Percentiles rank a stretch among this genome's conserved stretches.
phyloP scores from a whole-genome alignment of 2,797 vertebrate genomes.

The Okamejei kenojei region DNA sequence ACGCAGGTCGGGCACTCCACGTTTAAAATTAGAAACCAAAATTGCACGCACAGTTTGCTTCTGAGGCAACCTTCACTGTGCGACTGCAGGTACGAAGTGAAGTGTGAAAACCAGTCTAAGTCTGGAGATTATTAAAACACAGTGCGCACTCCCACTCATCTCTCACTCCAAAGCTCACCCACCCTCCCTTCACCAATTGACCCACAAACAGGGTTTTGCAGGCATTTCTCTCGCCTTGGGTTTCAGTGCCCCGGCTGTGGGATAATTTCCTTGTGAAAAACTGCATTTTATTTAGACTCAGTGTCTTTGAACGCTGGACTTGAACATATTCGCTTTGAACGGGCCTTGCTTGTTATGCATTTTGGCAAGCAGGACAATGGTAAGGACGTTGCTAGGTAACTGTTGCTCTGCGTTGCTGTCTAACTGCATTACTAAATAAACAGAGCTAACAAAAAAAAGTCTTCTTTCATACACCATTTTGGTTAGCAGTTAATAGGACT shows the following conservation, averaged over 20 bases:
- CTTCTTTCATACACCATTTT: conserved; percentile 20
- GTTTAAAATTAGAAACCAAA: conserved; percentile 9
- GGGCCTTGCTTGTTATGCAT: conserved; percentile 41
- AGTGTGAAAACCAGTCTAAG: background rate
- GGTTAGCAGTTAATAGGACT: conserved; percentile 9
- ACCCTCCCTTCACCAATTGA: background rate
- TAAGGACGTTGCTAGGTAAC: conserved; percentile 71
- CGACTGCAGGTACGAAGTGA: background rate
- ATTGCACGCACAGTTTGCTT: background rate
- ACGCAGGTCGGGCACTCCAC: background rate
- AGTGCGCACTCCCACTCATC: background rate
- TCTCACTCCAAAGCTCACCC: background rate
- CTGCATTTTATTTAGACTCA: conserved; percentile 26
- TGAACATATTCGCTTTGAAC: conserved; percentile 39
- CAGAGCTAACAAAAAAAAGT: conserved; percentile 44
- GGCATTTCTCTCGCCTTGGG: background rate
- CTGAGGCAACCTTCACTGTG: background rate
- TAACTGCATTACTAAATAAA: conserved; percentile 50
- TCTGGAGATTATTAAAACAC: background rate
- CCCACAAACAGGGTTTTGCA: background rate
- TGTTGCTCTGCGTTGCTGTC: conserved; percentile 64
- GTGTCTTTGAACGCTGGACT: conserved; percentile 39
- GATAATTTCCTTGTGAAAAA: background rate
- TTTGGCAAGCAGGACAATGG: conserved; percentile 51
- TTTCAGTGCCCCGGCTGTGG: background rate